Evolutionary conservation across 2,113 vertebrate species (phyloP).

Genomic region (Centrocercus urophasianus): DNA sequence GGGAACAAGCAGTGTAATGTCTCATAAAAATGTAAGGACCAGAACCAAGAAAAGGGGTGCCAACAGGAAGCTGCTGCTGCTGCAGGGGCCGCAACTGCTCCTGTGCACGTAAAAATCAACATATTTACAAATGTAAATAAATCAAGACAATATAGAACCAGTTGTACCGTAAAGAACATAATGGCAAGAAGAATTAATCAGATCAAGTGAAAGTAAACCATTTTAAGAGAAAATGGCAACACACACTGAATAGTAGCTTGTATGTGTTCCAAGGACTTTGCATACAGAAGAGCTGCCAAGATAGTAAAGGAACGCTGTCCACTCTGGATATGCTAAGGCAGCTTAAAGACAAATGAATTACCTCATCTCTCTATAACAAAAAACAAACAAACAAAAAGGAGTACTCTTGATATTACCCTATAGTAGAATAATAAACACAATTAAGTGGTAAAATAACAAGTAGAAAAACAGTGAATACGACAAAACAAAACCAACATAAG

Average conservation of each 20-base stretch:
- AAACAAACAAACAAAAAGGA: background rate
- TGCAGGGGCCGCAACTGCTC: background rate
- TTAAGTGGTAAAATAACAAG: background rate
- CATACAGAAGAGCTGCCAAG: background rate
- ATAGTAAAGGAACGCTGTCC: background rate
- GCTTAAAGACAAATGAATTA: background rate
- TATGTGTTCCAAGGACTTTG: background rate
- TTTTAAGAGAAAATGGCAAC: background rate
- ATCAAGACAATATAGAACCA: background rate
- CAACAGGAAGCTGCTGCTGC: background rate
- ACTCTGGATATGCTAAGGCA: background rate
- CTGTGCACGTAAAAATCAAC: background rate
- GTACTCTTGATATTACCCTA: background rate
- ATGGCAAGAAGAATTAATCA: background rate
- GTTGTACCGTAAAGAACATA: background rate
- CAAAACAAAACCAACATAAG: background rate
- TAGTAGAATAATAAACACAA: background rate
- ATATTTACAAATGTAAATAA: background rate
- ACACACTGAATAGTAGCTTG: background rate
- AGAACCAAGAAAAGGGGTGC: background rate
- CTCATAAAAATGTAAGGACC: rapidly evolving
- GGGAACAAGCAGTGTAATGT: background rate
- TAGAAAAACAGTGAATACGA: background rate
- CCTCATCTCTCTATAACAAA: background rate
- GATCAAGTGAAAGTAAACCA: background rate